A percentile compares a stretch with the other conserved stretches of the same genome.
phyloP scores from a whole-genome alignment of 2,797 vertebrate genomes.

The Siniperca scherzeri region DNA sequence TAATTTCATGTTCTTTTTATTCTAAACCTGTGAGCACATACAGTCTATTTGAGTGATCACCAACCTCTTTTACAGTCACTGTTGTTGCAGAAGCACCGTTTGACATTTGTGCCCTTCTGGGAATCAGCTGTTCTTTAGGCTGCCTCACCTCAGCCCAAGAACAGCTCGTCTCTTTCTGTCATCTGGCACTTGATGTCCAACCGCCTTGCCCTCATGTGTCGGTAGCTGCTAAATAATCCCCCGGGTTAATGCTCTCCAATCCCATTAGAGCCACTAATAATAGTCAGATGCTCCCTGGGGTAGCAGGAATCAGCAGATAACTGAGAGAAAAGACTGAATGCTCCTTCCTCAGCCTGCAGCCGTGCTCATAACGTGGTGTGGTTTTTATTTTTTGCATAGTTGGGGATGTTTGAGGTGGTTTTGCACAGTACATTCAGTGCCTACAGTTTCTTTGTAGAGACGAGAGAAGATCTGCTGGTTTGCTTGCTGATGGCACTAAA shows the following conservation, averaged over 20 bases:
- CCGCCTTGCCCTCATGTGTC: conserved; percentile 76
- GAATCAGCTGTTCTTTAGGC: conserved; percentile 61
- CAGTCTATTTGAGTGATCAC: background rate
- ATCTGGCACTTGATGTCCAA: conserved; percentile 70
- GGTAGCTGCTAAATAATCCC: conserved; percentile 77
- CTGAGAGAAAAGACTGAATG: background rate
- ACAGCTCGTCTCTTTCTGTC: conserved; percentile 72
- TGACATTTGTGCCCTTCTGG: conserved; percentile 63
- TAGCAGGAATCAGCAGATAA: conserved; percentile 71
- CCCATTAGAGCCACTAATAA: conserved; percentile 84
- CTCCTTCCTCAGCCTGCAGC: background rate
- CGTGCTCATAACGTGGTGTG: background rate
- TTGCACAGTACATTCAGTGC: background rate
- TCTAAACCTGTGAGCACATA: background rate
- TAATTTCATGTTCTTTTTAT: background rate
- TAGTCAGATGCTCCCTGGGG: conserved; percentile 72
- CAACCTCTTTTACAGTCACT: background rate
- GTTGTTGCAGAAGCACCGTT: conserved; percentile 29
- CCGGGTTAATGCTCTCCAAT: conserved; percentile 77
- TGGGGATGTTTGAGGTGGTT: background rate
- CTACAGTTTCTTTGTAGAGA: background rate
- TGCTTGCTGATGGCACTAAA: conserved; percentile 59
- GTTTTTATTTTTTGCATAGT: background rate
- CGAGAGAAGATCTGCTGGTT: conserved; percentile 35
- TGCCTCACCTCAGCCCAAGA: conserved; percentile 60